Evolutionary conservation across 2,113 vertebrate species (phyloP).

Genomic region (Bucco capensis): DNA sequence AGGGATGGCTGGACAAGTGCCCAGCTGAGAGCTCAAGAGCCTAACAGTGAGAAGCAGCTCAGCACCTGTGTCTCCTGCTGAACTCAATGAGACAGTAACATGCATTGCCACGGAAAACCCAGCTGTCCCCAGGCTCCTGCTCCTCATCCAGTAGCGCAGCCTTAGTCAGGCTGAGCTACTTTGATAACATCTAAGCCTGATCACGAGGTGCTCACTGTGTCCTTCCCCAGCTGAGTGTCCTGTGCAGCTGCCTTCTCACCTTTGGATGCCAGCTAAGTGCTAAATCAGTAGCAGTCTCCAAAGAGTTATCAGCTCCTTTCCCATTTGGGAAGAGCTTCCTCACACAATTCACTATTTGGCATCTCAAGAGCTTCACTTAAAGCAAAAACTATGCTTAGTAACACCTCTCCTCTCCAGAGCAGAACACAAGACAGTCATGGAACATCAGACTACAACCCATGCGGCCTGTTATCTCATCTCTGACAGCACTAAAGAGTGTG

Average conservation of each 20-base stretch:
- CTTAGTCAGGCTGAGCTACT: not conserved
- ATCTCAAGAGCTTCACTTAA: not conserved
- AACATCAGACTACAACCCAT: not conserved
- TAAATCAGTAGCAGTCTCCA: not conserved
- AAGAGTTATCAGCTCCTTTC: slow-evolving; percentile 16
- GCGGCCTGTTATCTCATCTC: not conserved
- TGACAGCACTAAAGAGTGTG: not conserved
- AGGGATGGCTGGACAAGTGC: not conserved
- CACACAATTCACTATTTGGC: not conserved
- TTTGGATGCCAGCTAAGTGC: not conserved
- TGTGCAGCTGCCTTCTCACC: slow-evolving; percentile 19
- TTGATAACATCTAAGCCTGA: not conserved
- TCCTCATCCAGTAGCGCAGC: not conserved
- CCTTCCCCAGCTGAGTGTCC: not conserved
- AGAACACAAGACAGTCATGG: not conserved
- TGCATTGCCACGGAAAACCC: not conserved
- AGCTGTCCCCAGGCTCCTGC: not conserved
- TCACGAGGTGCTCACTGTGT: not conserved
- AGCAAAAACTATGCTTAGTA: not conserved
- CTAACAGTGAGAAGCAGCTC: not conserved
- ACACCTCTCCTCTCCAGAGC: not conserved
- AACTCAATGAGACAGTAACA: not conserved
- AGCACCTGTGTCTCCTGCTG: slow-evolving; percentile 5
- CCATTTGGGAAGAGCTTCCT: not conserved
- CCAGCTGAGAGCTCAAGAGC: not conserved